A percentile compares a stretch with the other conserved stretches of the same genome.
Conservation (phyloP, 2,888 invertebrate species). For the Archaeoteleia sp. region DNA sequence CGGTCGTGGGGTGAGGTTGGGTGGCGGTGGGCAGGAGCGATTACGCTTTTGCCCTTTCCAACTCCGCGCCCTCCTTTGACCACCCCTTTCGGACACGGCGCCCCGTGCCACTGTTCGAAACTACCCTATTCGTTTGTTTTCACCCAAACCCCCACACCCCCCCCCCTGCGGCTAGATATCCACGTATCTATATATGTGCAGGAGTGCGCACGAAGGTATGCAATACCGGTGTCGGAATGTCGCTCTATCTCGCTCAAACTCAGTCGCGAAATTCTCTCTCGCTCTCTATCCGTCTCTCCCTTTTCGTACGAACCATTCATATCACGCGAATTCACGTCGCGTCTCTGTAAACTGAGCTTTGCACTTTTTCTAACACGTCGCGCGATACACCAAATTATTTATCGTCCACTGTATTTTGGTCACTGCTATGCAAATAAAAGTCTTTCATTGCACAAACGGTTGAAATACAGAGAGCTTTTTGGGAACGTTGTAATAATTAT, state of each 20-base stretch:
- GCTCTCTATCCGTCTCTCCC: background rate
- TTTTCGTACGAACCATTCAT: slow-evolving; percentile 34
- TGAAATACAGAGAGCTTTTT: no score
- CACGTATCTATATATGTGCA: slow-evolving; percentile 6
- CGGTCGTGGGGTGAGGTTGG: slow-evolving; percentile 44
- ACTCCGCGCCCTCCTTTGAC: slow-evolving; percentile 38
- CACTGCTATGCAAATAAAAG: slow-evolving; percentile 38
- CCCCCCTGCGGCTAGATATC: slow-evolving; percentile 31
- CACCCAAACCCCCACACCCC: slow-evolving; percentile 43
- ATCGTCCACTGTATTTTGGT: slow-evolving; percentile 38
- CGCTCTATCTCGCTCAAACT: slow-evolving; percentile 12
- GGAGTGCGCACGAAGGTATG: slow-evolving; percentile 56
- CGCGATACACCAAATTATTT: slow-evolving; percentile 50
- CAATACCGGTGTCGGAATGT: slow-evolving; percentile 63
- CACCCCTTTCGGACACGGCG: slow-evolving; percentile 30
- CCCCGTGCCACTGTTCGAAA: slow-evolving; percentile 52
- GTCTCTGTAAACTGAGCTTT: slow-evolving; percentile 55
- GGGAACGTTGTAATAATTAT: no score
- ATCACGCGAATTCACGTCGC: slow-evolving; percentile 25
- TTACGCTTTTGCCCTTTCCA: slow-evolving; percentile 64
- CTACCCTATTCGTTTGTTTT: slow-evolving; percentile 64
- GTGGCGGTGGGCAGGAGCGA: slow-evolving; percentile 65
- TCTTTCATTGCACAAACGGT: no score
- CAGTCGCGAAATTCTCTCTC: no score
- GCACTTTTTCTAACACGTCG: slow-evolving; percentile 51